These are phyloP conservation scores for Lepidochrysops patricia DNA, from an alignment of 2,888 invertebrate genomes.

Conservation along the genomic window DNA sequence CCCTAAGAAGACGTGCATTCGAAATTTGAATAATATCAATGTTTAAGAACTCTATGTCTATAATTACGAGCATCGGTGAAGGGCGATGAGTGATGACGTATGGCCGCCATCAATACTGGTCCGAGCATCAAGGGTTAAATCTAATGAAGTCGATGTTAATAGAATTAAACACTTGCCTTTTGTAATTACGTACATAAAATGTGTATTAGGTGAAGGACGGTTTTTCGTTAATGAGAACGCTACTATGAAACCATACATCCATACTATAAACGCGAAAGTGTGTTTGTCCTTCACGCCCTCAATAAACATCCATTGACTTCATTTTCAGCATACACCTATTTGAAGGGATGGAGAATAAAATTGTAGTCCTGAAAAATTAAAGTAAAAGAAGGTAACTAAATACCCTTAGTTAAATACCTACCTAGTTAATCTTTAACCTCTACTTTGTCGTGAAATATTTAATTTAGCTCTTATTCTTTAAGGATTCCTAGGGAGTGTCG, in stretches of 20 bases:
- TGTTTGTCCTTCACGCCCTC: no score
- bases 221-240: no score
- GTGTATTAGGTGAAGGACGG: not conserved
- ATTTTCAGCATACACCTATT: no score
- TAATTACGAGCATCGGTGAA: conserved; percentile 15
- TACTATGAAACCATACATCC: not conserved
- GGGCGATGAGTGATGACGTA: conserved; percentile 63
- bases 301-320: no score
- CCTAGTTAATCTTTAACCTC: no score
- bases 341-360: no score
- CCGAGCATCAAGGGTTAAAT: conserved; percentile 48
- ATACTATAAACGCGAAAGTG: no score
- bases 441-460: no score
- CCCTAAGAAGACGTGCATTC: not conserved
- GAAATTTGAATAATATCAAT: not conserved
- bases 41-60: not conserved
- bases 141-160: conserved; percentile 63
- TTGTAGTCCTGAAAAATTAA: no score
- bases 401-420: not conserved
- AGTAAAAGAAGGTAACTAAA: no score
- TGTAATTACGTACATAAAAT: not conserved
- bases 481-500: no score
- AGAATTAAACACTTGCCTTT: conserved; percentile 51
- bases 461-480: no score
- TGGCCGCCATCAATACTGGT: conserved; percentile 57